Percentiles rank a stretch among this genome's conserved stretches.
Evolutionary conservation across 1,140 invertebrate genomes (phyloP).

Genomic region (Neodiprion fabricii): DNA sequence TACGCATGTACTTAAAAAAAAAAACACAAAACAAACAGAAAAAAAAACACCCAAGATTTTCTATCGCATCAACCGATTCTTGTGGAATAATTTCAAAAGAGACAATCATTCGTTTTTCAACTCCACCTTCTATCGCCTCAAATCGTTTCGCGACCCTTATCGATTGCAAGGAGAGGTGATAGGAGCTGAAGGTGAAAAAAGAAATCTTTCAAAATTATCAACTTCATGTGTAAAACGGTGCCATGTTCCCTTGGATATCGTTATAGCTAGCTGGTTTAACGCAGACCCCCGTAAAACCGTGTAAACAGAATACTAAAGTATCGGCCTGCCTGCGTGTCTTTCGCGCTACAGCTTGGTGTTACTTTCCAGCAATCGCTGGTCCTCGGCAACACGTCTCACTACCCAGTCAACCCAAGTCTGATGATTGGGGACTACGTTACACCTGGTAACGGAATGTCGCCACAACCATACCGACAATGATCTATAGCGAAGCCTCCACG

Average conservation of each 20-base stretch:
- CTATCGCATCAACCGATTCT: no score
- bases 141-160: no score
- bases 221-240: no score
- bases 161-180: no score
- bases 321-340: constrained; percentile 54
- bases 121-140: no score
- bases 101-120: no score
- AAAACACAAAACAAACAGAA: no score
- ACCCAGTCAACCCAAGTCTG: constrained; percentile 77
- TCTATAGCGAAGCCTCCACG: constrained; percentile 45
- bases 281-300: background rate
- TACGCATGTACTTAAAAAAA: no score
- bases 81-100: no score
- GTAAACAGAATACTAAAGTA: constrained; percentile 52
- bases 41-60: no score
- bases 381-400: constrained; percentile 68
- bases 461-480: constrained; percentile 62
- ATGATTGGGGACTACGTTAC: constrained; percentile 83
- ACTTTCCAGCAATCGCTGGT: constrained; percentile 67
- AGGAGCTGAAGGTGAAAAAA: no score
- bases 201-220: background rate
- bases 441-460: constrained; percentile 63
- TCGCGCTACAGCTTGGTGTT: constrained; percentile 61
- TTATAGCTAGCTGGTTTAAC: background rate
- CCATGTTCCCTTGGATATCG: background rate